Base-by-base conservation (phyloP, 2,113 vertebrate genomes). In the Polypterus bichir region DNA sequence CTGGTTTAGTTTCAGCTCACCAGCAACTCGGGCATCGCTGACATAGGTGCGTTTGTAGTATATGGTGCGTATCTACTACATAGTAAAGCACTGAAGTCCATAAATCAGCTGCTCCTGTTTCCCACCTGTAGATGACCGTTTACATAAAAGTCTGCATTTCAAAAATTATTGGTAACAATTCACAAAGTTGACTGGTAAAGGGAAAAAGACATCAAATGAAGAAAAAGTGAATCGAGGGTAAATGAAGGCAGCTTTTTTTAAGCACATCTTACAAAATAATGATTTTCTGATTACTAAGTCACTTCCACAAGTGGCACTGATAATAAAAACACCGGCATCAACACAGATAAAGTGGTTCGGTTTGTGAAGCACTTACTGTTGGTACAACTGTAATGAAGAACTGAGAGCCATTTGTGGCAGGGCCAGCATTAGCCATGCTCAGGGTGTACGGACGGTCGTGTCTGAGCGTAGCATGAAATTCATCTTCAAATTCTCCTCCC, bases 401-500 rank as follows among this genome's bases (percentile, higher is more conserved):
- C 80, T 99, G 96, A 0, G 95, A 96, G 62, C 95, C 95, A 45
- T 99, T 99, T 69, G 92, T 97, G 68, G 89, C 90, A 9, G 94
- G 77, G 57, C 94, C 96, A 10, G 78, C 94, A 45, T 98, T 99
- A 49, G 95, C 95, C 96, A 98, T 98, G 58, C 96, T 98, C 46
- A 97, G 91, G 0, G 96, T 99, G 73, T 99, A 99, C 1, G 96
- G 95, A 57, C 96, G 91, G 75, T 99, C 96, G 63, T 98, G 95
- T 67, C 96, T 83, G 77, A 97, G 84, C 5, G 94, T 99, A 66
- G 92, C 81, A 54, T 99, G 94, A 73, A 99, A 99, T 73, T 99
- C 96, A 3, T 99, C 95, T 82, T 98, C 94, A 71, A 98, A 99
- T 77, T 99, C 96, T 66, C 91, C 92, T 63, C 93, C 92, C 95